phyloP scores from a whole-genome alignment of 2,888 invertebrate species.

The Leptinotarsa haldemani region DNA sequence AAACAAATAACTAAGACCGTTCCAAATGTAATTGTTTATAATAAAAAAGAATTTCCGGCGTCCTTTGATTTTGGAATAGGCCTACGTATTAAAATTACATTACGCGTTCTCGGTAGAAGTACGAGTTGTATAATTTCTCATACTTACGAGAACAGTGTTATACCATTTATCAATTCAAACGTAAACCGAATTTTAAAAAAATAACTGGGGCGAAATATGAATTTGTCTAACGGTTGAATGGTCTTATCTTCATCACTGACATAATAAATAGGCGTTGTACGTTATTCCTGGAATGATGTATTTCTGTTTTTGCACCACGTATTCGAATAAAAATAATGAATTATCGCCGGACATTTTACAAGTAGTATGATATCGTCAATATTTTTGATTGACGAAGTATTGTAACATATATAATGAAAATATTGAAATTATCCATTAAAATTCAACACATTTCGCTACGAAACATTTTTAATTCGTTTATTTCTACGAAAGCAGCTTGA shows the following conservation, averaged over 20 bases:
- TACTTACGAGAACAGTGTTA: not conserved
- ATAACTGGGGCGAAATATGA: not conserved
- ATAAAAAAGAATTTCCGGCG: slow-evolving; percentile 28
- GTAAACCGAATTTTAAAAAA: not conserved
- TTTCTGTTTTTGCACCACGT: not conserved
- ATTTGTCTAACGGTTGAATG: not conserved
- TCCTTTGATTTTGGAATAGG: slow-evolving; percentile 16
- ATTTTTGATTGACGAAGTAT: too few species aligned
- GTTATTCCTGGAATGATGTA: not conserved
- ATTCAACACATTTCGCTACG: too few species aligned
- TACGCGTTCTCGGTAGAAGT: not conserved
- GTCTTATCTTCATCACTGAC: not conserved
- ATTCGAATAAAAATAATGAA: not conserved
- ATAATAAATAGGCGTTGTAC: not conserved
- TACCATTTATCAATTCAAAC: not conserved
- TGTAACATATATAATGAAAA: too few species aligned
- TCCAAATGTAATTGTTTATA: slow-evolving; percentile 27
- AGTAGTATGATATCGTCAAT: too few species aligned
- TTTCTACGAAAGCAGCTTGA: too few species aligned
- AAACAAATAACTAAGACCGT: slow-evolving; percentile 28
- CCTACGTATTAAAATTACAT: slow-evolving; percentile 32
- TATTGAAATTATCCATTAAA: too few species aligned
- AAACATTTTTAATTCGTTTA: too few species aligned
- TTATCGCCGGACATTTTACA: too few species aligned
- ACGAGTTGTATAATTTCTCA: not conserved